Percentiles rank a stretch among this genome's conserved stretches.
These are phyloP conservation scores for Pteruthius melanotis DNA, from an alignment of 2,113 vertebrate species.

Conservation along the genomic window DNA sequence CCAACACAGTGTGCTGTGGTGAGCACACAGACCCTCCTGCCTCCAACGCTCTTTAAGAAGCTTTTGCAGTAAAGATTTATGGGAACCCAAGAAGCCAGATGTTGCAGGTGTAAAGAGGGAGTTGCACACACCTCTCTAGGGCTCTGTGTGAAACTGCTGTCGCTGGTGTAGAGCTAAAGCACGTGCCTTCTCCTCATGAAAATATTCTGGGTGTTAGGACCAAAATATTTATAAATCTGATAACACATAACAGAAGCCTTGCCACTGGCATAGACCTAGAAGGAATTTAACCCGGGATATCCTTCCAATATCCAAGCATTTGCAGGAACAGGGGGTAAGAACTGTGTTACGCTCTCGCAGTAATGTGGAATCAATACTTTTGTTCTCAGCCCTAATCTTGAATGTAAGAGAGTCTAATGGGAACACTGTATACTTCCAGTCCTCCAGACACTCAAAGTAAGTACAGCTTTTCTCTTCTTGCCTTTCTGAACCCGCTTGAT, in stretches of 20 bases:
- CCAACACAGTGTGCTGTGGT: accelerated
- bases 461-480: background rate
- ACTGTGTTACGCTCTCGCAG: background rate
- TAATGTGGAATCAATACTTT: background rate
- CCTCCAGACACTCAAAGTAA: background rate
- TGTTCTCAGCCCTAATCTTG: background rate
- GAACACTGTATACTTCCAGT: background rate
- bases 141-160: background rate
- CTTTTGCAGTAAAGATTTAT: background rate
- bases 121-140: background rate
- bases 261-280: background rate
- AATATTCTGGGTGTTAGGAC: background rate
- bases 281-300: background rate
- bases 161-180: background rate
- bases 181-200: accelerated
- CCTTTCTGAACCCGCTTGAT: background rate
- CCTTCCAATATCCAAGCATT: background rate
- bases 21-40: too few species aligned
- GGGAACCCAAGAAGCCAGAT: background rate
- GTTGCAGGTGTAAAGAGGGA: background rate
- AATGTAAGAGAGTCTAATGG: background rate
- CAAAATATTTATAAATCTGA: background rate
- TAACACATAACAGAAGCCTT: background rate
- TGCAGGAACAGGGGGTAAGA: background rate
- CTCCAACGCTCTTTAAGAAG: background rate